A percentile compares a stretch with the other conserved stretches of the same genome.
Evolutionary conservation across 2,888 invertebrate species (phyloP).

Genomic region (Heliothis peltigera): DNA sequence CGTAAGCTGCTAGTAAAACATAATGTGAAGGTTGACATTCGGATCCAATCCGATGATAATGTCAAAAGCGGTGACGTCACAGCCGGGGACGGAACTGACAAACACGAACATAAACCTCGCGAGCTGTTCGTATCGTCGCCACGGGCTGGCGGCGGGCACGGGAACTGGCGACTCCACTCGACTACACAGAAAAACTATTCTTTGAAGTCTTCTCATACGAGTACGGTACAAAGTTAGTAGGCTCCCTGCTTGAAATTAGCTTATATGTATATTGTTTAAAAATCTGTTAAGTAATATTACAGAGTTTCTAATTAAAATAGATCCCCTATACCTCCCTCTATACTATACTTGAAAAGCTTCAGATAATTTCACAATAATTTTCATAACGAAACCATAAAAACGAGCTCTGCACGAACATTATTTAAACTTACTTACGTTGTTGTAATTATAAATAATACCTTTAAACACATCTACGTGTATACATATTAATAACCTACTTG

Average conservation of each 20-base stretch:
- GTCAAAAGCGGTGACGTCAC: conserved; percentile 14
- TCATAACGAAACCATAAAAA: background rate
- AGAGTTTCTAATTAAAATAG: too few relatives aligned
- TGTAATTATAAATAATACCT: conserved; percentile 6
- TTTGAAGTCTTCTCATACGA: background rate
- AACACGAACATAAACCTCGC: conserved; percentile 27
- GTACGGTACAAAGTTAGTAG: background rate
- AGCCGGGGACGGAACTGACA: background rate
- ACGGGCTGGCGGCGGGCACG: background rate
- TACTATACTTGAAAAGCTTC: background rate
- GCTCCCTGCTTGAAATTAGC: too few relatives aligned
- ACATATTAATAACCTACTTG: conserved; percentile 13
- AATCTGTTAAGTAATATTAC: too few relatives aligned
- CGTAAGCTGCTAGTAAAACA: conserved; percentile 2
- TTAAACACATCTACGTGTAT: conserved; percentile 9
- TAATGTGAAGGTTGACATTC: background rate
- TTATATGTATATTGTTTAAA: too few relatives aligned
- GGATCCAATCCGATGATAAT: conserved; percentile 21
- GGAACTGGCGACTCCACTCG: background rate
- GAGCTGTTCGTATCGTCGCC: conserved; percentile 2
- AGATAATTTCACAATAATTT: background rate
- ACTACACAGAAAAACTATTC: background rate
- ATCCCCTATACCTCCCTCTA: too few relatives aligned
- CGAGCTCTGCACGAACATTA: background rate
- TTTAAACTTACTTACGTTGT: background rate